Evolutionary conservation across 2,797 vertebrate genomes (phyloP).

Genomic region (Protonibea diacanthus): DNA sequence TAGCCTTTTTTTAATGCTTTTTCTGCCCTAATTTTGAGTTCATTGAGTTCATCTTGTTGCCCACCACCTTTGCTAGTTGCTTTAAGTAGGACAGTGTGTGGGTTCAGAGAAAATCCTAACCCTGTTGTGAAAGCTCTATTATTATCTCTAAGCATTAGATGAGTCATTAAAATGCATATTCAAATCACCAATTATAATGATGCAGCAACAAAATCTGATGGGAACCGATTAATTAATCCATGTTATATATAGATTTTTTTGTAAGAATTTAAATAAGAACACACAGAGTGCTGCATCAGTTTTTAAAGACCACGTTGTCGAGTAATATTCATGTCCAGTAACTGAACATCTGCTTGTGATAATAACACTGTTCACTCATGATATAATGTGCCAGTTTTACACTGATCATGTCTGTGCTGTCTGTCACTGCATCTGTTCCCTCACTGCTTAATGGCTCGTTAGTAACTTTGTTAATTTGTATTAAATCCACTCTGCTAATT

Average conservation of each 20-base stretch:
- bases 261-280: not conserved
- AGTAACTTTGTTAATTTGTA: conserved; percentile 25
- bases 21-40: not conserved
- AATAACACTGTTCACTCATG: not conserved
- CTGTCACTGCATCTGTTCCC: conserved; percentile 37
- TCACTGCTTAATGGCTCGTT: conserved; percentile 39
- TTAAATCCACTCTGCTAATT: conserved; percentile 50
- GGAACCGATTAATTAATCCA: too few relatives aligned
- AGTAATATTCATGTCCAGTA: not conserved
- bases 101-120: too few relatives aligned
- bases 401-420: conserved; percentile 14
- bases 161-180: too few relatives aligned
- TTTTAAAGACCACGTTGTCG: not conserved
- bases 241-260: too few relatives aligned
- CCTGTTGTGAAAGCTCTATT: too few relatives aligned
- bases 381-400: not conserved
- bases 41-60: too few relatives aligned
- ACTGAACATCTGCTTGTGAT: conserved; percentile 18
- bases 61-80: too few relatives aligned
- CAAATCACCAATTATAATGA: too few relatives aligned
- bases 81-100: too few relatives aligned
- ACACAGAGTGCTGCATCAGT: not conserved
- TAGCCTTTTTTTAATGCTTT: too few relatives aligned
- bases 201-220: too few relatives aligned
- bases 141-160: too few relatives aligned